These are phyloP conservation scores for Xiphophorus birchmanni DNA, from an alignment of 2,797 vertebrate genomes.

Conservation along the genomic window DNA sequence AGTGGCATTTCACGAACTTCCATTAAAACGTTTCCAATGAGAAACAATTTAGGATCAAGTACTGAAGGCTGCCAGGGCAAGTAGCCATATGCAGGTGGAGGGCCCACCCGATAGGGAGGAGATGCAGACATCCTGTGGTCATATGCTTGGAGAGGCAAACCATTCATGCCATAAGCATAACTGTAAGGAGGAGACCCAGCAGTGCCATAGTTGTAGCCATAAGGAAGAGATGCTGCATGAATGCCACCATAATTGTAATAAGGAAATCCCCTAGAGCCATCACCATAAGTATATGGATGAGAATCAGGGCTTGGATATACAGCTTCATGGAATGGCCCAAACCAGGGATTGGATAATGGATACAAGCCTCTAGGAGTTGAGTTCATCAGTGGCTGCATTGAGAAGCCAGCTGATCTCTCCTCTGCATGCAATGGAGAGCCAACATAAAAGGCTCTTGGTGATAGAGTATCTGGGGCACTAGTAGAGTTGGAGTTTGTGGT, in stretches of 20 bases:
- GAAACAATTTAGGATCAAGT: neutral
- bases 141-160: neutral
- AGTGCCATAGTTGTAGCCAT: neutral
- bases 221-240: neutral
- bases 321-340: neutral
- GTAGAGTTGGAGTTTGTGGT: neutral
- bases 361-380: neutral
- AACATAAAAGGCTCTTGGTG: neutral
- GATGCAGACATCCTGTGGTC: neutral
- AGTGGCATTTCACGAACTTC: constrained; percentile 1
- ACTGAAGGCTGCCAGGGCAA: neutral
- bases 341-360: constrained; percentile 4
- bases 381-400: neutral
- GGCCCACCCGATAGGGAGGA: neutral
- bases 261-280: neutral
- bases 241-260: neutral
- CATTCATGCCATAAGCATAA: neutral
- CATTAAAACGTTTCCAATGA: neutral
- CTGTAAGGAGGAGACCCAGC: neutral
- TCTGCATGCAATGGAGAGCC: too few relatives aligned
- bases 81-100: neutral
- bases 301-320: neutral
- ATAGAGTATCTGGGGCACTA: neutral
- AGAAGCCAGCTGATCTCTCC: neutral
- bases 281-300: neutral